These are phyloP conservation scores for Arothron firmamentum DNA, from an alignment of 2,113 vertebrate genomes.

Conservation along the genomic window DNA sequence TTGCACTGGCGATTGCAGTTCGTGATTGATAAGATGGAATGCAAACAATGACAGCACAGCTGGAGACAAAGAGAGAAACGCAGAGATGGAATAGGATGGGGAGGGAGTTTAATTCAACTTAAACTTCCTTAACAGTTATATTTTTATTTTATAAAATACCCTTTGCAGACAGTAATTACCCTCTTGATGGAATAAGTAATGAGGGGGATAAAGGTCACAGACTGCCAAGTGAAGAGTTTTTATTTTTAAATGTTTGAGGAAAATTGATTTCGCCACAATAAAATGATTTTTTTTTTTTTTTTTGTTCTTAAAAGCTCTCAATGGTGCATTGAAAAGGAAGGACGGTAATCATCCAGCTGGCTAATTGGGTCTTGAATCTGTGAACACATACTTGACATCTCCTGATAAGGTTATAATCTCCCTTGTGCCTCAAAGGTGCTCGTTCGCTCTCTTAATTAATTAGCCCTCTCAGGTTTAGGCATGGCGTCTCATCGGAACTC, in stretches of 20 bases:
- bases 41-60: constrained; percentile 40
- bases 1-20: constrained; percentile 27
- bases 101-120: constrained; percentile 4
- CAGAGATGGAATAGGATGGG: too few species aligned
- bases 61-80: not conserved
- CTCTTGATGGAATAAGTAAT: constrained; percentile 60
- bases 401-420: constrained; percentile 68
- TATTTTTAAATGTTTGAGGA: constrained; percentile 9
- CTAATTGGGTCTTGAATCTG: constrained; percentile 61
- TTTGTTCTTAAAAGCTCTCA: constrained; percentile 5
- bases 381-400: constrained; percentile 53
- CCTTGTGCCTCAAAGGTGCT: constrained; percentile 43
- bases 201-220: constrained; percentile 47
- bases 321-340: constrained; percentile 9
- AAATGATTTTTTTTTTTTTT: not conserved
- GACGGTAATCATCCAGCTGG: constrained; percentile 50
- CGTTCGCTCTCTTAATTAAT: constrained; percentile 56
- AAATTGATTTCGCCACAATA: not conserved
- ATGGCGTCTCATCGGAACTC: constrained; percentile 9
- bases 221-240: constrained; percentile 30
- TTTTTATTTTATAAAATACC: constrained; percentile 32
- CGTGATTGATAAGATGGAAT: constrained; percentile 63
- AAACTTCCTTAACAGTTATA: constrained; percentile 6
- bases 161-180: constrained; percentile 42
- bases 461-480: constrained; percentile 39